These are phyloP conservation scores for Battus philenor DNA, from an alignment of 1,140 invertebrate genomes.

Conservation along the genomic window DNA sequence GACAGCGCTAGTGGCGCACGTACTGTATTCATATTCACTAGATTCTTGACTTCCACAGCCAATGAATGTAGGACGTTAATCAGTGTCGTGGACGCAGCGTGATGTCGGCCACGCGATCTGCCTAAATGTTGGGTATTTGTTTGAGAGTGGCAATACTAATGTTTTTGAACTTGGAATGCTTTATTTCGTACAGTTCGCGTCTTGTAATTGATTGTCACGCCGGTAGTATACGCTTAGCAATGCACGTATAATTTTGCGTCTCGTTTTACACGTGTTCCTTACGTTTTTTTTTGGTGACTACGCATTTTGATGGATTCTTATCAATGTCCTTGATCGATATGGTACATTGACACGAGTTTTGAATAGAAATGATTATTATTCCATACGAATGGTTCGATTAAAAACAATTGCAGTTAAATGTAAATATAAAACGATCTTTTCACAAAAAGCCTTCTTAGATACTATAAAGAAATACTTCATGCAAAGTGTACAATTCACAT, in stretches of 20 bases:
- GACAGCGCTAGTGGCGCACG: no score
- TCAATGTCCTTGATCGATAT: no score
- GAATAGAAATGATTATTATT: no score
- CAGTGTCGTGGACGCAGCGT: slow-evolving; percentile 1
- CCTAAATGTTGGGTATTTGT: slow-evolving; percentile 13
- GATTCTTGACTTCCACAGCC: slow-evolving; percentile 5
- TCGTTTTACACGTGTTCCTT: no score
- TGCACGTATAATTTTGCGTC: neutral
- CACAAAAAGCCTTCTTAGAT: no score
- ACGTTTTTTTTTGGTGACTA: neutral
- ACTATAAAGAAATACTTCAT: no score
- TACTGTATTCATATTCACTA: neutral
- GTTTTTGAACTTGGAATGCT: slow-evolving; percentile 11
- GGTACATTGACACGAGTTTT: no score
- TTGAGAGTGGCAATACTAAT: slow-evolving; percentile 9
- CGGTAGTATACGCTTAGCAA: neutral
- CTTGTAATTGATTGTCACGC: neutral
- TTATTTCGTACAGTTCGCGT: neutral
- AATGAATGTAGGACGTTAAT: slow-evolving; percentile 8
- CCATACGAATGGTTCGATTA: no score
- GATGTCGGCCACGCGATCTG: slow-evolving; percentile 9
- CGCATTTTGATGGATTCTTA: neutral
- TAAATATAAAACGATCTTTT: no score
- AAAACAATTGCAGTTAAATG: no score
- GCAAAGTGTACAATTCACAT: no score